phyloP scores from a whole-genome alignment of 2,888 invertebrate species.

The Aphidius colemani region DNA sequence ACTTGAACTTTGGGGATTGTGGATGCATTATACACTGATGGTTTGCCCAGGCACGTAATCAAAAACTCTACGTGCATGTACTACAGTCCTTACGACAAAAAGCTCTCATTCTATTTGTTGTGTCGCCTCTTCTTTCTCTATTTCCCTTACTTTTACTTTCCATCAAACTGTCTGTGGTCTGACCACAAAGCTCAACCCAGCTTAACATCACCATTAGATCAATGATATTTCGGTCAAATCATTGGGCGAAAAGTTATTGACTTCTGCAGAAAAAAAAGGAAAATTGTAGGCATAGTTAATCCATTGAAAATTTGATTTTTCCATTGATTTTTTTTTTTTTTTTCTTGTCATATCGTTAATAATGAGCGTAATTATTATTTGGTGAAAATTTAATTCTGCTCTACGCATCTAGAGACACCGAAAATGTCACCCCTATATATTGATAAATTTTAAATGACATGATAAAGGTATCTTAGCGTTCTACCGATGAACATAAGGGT shows the following conservation, averaged over 20 bases:
- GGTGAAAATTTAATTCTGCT: slow-evolving; percentile 1
- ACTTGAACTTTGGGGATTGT: too few relatives aligned
- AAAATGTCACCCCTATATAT: slow-evolving; percentile 11
- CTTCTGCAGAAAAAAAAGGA: too few relatives aligned
- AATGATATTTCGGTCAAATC: background rate
- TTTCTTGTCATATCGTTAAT: too few relatives aligned
- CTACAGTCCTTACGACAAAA: slow-evolving; percentile 34
- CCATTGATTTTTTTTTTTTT: too few relatives aligned
- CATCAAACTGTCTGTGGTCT: slow-evolving; percentile 13
- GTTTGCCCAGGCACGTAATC: slow-evolving; percentile 46
- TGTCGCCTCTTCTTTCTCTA: slow-evolving; percentile 1
- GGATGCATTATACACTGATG: slow-evolving; percentile 43
- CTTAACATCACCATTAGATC: background rate
- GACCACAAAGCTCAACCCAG: slow-evolving; percentile 23
- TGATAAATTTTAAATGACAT: slow-evolving; percentile 25
- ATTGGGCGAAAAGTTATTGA: too few relatives aligned
- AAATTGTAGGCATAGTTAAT: background rate
- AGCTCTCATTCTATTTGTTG: slow-evolving; percentile 29
- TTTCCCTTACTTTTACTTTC: background rate
- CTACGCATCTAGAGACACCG: background rate
- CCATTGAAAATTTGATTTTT: too few relatives aligned
- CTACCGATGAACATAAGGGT: background rate
- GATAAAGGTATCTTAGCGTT: slow-evolving; percentile 2
- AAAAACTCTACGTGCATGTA: slow-evolving; percentile 39
- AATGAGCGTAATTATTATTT: slow-evolving; percentile 1